Base-by-base conservation (phyloP, 1,140 invertebrate genomes). In the Sycophaga agraensis region DNA sequence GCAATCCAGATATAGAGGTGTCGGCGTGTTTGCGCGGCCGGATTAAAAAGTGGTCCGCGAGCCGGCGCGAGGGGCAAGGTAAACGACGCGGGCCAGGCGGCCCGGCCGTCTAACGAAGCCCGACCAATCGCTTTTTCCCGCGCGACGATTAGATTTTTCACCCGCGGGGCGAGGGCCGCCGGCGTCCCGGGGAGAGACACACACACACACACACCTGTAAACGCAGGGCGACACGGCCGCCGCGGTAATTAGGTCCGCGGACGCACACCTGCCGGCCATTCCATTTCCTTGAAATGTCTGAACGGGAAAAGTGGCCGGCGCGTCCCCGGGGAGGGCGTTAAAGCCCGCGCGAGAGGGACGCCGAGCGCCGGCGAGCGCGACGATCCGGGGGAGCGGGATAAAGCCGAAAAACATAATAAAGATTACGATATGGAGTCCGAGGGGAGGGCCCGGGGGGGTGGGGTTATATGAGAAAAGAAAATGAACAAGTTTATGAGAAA, bases 351-450 rank as follows among this genome's bases (percentile, higher is more conserved):
- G 43, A 24, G 24, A 26, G 22, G 8, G 28, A 31, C 5, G 11
- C 5, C 4, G 28, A 46, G 24, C 14, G 28, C 4, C 5, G 11
- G 28, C 4, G 28, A 31, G 28, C 4, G 28, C 4, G 28, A 31
- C 43, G 31, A 39, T 39, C 42, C 55, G 8, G 26, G 55, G 39
- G 48, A 51, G 53, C 19, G 19, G 49, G 37, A 53, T 34, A 60
- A 60, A 60, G 58, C 37, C 40, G 51, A 54, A 61, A 54, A 61
- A 55, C 55, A 55, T 55, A 55, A 55, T 61, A 61, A 48, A 55
- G 43, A 60, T 60, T 53, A 60, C 39, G 51, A 61, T 61, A 55
- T 61, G 43, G 31, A 54, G 59, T 61, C 11, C 16, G 51, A 40
- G 2, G 40, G 2, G 28, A 22, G 28, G 34, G 37, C 31, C 19